Base-by-base conservation (phyloP, 2,797 vertebrate species). In the Hephaestus fuliginosus region DNA sequence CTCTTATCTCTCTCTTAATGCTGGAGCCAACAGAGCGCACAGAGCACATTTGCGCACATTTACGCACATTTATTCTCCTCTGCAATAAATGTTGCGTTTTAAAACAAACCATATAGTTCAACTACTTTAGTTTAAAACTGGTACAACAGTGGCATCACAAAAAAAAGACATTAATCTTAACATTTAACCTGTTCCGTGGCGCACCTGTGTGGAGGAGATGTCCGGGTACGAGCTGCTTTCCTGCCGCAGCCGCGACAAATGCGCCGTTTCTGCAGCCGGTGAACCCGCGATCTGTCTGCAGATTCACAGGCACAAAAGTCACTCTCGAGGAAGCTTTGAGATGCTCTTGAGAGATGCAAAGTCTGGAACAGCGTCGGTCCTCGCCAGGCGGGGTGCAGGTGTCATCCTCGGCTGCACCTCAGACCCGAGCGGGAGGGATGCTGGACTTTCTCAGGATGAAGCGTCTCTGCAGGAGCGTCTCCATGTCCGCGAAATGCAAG, bases 171-270 rank as follows among this genome's bases (percentile, higher is more conserved):
- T 22, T 3, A 2, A 58, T 46, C 0, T 36, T 5, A 39, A 55
- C 1, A 55, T 49, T 18, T 12, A 0, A 15, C 53, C 12, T 33
- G 51, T 46, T 56, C 17, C 15, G 17, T 39, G 6, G 61, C 89
- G 91, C 86, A 92, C 89, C 88, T 86, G 84, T 56, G 68, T 58
- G 51, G 7, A 12, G 9, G 43, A 61, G 72, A 8, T 12, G 28
- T 61, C 30, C 55, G n/a, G 68, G 28, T 41, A 10, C 1, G 53
- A 77, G 66, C 20, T 13, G 28, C 1, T 39, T 51, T 58, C 61
- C 30, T 64, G 70, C 68, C 60, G 86, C 88, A 90, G 81, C 80
- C 75, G 83, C 83, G 84, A 76, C 28, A 79, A 78, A 75, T 20
- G 75, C 63, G 36, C 58, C 5, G 67, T 62, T 79, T 67, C 46